Evolutionary conservation across 2,113 vertebrate species (phyloP).

Genomic region (Pseudopodoces humilis): DNA sequence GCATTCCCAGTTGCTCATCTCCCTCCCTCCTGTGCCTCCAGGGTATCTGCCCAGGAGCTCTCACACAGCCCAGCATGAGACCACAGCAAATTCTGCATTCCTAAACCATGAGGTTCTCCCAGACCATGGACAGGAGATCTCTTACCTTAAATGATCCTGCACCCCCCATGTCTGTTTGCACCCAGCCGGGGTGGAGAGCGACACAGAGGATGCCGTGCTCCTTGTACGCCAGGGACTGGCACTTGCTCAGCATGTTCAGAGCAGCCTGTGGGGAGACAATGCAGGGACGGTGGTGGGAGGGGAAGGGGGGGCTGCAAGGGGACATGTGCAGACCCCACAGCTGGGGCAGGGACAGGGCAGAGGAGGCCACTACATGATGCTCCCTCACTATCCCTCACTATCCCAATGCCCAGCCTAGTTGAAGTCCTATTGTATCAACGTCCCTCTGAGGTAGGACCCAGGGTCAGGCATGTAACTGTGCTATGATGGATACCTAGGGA

Average conservation of each 20-base stretch:
- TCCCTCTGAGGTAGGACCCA: not conserved
- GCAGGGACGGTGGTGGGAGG: not conserved
- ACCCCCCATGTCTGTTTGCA: not conserved
- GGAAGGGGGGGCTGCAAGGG: not conserved
- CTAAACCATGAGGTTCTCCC: not conserved
- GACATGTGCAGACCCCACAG: not conserved
- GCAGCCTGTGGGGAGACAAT: not conserved
- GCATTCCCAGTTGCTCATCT: not conserved
- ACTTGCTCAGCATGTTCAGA: slow-evolving; percentile 36
- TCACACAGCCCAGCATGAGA: not conserved
- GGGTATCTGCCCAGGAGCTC: not conserved
- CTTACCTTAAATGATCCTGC: not conserved
- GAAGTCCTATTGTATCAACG: rapidly evolving
- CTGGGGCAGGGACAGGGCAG: not conserved
- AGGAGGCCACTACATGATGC: rapidly evolving
- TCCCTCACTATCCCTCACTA: not conserved
- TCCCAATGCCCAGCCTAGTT: rapidly evolving
- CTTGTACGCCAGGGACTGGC: not conserved
- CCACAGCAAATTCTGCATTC: not conserved
- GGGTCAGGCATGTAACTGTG: not conserved
- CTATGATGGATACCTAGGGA: not conserved
- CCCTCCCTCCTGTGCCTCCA: not conserved
- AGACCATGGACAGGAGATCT: not conserved
- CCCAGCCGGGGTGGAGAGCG: slow-evolving; percentile 12
- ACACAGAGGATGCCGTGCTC: not conserved